Conservation (phyloP, 2,797 vertebrate genomes). For the Percopsis omiscomaycus region DNA sequence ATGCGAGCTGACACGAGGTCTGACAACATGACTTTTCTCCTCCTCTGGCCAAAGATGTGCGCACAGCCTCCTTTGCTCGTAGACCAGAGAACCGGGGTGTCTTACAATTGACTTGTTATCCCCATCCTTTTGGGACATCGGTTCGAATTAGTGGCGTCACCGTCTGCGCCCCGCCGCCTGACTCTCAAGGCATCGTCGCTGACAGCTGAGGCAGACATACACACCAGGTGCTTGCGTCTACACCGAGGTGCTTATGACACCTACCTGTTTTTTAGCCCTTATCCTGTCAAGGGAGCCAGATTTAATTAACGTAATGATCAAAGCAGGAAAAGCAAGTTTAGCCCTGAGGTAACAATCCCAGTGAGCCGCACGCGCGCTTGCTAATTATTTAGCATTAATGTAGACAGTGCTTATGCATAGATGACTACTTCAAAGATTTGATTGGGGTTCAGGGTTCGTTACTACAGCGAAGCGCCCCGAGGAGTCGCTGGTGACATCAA, state of each 20-base stretch:
- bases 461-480: conserved; percentile 73
- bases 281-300: conserved; percentile 80
- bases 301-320: conserved; percentile 86
- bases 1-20: conserved; percentile 77
- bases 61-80: conserved; percentile 60
- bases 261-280: conserved; percentile 79
- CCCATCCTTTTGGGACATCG: conserved; percentile 70
- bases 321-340: conserved; percentile 75
- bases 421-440: conserved; percentile 84
- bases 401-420: conserved; percentile 77
- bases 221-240: conserved; percentile 75
- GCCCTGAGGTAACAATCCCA: conserved; percentile 77
- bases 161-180: conserved; percentile 33
- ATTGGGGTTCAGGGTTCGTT: conserved; percentile 75
- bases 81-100: conserved; percentile 55
- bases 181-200: conserved; percentile 56
- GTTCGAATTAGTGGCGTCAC: conserved; percentile 68
- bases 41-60: conserved; percentile 70
- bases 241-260: conserved; percentile 72
- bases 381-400: conserved; percentile 87
- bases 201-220: conserved; percentile 68
- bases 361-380: conserved; percentile 61
- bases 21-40: conserved; percentile 75
- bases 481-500: conserved; percentile 77
- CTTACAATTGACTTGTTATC: conserved; percentile 49